Percentiles rank a stretch among this genome's conserved stretches.
Conservation (phyloP, 1,140 invertebrate species). For the Drosophila burlai region DNA sequence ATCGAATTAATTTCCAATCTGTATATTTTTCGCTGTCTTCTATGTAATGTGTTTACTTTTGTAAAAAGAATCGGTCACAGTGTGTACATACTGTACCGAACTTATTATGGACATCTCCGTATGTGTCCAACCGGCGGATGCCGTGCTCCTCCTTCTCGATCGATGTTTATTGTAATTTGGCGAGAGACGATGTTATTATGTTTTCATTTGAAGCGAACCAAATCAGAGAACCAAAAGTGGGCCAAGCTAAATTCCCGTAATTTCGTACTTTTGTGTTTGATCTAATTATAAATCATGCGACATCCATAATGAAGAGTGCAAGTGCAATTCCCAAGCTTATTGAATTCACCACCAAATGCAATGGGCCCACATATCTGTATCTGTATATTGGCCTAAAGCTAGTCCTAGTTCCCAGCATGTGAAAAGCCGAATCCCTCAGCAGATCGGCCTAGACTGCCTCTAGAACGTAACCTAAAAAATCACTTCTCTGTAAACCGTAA, state of each 20-base stretch:
- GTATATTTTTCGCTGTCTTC: slow-evolving; percentile 58
- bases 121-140: slow-evolving; percentile 31
- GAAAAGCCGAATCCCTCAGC: slow-evolving; percentile 23
- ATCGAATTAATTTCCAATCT: slow-evolving; percentile 68
- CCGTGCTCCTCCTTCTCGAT: slow-evolving; percentile 34
- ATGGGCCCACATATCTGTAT: slow-evolving; percentile 17
- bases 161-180: slow-evolving; percentile 47
- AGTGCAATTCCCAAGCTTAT: slow-evolving; percentile 52
- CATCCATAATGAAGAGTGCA: slow-evolving; percentile 67
- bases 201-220: slow-evolving; percentile 57
- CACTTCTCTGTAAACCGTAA: slow-evolving; percentile 4
- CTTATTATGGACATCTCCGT: slow-evolving; percentile 15
- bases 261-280: slow-evolving; percentile 66
- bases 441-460: slow-evolving; percentile 43
- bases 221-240: slow-evolving; percentile 48
- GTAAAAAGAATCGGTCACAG: slow-evolving; percentile 44
- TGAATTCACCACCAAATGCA: slow-evolving; percentile 34
- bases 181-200: slow-evolving; percentile 38
- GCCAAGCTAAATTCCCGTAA: slow-evolving; percentile 62
- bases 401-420: slow-evolving; percentile 42
- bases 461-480: slow-evolving; percentile 3
- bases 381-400: slow-evolving; percentile 40
- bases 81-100: neutral
- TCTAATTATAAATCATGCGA: slow-evolving; percentile 69
- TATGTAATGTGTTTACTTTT: slow-evolving; percentile 61